These are phyloP conservation scores for Vidua chalybeata DNA, from an alignment of 2,113 vertebrate species.

Conservation along the genomic window DNA sequence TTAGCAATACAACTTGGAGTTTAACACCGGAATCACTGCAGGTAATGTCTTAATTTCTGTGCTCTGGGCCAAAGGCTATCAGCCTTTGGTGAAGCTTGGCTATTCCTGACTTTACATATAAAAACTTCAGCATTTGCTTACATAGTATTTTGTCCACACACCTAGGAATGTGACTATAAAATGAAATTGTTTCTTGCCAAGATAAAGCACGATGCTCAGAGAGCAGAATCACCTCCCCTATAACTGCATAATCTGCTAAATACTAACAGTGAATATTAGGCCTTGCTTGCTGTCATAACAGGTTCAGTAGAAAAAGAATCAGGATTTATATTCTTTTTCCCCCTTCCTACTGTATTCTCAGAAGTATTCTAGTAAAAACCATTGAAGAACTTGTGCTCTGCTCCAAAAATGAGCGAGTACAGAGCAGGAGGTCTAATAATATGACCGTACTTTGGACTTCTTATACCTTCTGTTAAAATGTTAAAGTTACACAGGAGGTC, in stretches of 20 bases:
- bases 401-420: neutral
- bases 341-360: neutral
- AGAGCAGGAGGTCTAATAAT: neutral
- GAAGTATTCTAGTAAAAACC: neutral
- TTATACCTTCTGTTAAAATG: neutral
- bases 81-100: neutral
- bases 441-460: neutral
- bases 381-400: neutral
- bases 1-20: neutral
- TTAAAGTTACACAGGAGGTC: neutral
- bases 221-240: neutral
- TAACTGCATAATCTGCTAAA: neutral
- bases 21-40: neutral
- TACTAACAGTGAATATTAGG: neutral
- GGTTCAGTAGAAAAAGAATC: neutral
- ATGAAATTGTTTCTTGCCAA: neutral
- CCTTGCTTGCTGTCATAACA: neutral
- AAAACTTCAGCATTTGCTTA: neutral
- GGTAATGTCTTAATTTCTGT: neutral
- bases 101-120: neutral
- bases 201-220: neutral
- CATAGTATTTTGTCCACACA: neutral
- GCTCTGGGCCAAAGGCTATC: neutral
- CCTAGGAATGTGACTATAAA: neutral
- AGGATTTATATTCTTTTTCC: neutral